Evolutionary conservation across 2,888 invertebrate species (phyloP), one percentile per base, ranked within the genome.

Genomic region (Drosophila recens): DNA sequence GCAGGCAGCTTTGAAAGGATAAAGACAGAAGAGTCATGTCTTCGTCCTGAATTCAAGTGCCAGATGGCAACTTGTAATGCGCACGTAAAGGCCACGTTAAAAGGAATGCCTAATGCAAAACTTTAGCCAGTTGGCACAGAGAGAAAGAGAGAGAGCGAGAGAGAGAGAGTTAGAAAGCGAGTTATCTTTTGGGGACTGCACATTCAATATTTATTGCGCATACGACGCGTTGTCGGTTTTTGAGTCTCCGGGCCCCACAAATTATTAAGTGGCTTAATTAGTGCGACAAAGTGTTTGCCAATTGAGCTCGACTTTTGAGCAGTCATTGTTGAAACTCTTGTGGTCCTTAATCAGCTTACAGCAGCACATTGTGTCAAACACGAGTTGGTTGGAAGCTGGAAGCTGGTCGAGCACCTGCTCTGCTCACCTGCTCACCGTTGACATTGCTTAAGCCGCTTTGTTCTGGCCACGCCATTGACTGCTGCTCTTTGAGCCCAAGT

Each of bases 201-300:
- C 69, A 81, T 82, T 43, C 43, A 77, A 71, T 82, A 80, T 87
- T 83, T 83, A 80, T 83, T 67, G 72, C 78, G 65, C 66, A 82
- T 79, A 70, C 86, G 82, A 67, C 64, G 49, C 45, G 68, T 53
- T 42, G 66, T 30, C 38, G 17, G 43, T 13, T 23, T 46, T 38
- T 51, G 54, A 46, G 48, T 30, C 65, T 54, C 54, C 45, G 8
- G 51, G 48, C 61, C 63, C 43, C 56, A 52, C 65, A 71, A 65
- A 65, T 70, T 67, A 51, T 59, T 87, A 87, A 75, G 63, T 76
- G 72, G 76, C 79, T 81, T 89, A 86, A 86, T 86, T 89, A 85
- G 82, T 67, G 72, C 62, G 58, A 76, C 79, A 79, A 58, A 90
- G 72, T 84, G 85, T 74, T 75, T 66, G 63, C 64, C 84, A 89